Evolutionary conservation across 1,140 invertebrate species (phyloP).

Genomic region (Pteromalus puparum): DNA sequence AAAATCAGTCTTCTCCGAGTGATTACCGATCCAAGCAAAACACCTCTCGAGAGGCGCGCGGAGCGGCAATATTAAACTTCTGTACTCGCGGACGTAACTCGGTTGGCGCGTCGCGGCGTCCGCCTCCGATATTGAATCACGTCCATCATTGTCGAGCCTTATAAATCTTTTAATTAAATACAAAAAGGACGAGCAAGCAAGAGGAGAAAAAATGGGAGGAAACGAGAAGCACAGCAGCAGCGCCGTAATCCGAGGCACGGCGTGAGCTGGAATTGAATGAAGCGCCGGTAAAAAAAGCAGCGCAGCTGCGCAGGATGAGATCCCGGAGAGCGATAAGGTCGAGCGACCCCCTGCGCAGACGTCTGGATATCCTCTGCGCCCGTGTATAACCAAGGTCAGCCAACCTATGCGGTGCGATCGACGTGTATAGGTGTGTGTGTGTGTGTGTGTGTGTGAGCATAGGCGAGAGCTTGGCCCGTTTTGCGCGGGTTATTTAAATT

Average conservation of each 20-base stretch:
- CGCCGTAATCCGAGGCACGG: slow-evolving; percentile 2
- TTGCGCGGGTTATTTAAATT: background rate
- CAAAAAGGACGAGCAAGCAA: slow-evolving; percentile 12
- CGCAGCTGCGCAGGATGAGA: slow-evolving; percentile 2
- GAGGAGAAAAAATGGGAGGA: slow-evolving; percentile 5
- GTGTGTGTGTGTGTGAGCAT: too few species aligned
- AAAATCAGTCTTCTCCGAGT: background rate
- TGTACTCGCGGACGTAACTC: background rate
- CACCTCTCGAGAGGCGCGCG: background rate
- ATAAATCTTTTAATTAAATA: slow-evolving; percentile 43
- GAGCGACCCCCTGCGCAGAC: background rate
- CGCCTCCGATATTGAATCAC: slow-evolving; percentile 27
- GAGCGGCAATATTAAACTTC: slow-evolving; percentile 16
- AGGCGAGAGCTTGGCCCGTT: background rate
- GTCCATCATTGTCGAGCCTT: slow-evolving; percentile 27
- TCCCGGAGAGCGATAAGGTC: background rate
- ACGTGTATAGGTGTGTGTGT: background rate
- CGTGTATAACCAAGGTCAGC: background rate
- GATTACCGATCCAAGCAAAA: background rate
- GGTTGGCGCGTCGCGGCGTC: background rate
- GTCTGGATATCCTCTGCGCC: background rate
- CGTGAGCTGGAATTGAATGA: slow-evolving; percentile 37
- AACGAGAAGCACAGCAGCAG: background rate
- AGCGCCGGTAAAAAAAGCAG: slow-evolving; percentile 23
- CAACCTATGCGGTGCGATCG: background rate